Evolutionary conservation across 2,113 vertebrate genomes (phyloP), one percentile per base, ranked within the genome.

Genomic region (Tragulus kanchil): DNA sequence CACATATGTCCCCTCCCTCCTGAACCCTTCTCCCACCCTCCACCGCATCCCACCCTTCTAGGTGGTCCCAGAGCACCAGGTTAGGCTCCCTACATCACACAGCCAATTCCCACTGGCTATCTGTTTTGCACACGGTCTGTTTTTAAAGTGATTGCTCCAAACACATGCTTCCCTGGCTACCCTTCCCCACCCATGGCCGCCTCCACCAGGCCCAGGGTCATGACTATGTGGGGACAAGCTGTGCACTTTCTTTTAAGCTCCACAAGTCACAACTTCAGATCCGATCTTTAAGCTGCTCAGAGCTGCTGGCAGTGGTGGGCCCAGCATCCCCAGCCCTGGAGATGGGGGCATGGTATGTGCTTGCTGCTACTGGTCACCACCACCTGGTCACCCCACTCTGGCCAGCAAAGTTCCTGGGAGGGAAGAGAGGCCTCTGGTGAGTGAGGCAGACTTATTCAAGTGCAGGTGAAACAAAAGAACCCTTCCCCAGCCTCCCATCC

Each of bases 191-290:
- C 87, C 1, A 4, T 62, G 52, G 52, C 61, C 85, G 12, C n/a
- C 54, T 17, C 52, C 21, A 28, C 79, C 25, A 31, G 42, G 48
- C 19, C 65, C n/a, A 64, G 56, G 31, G 36, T 62, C 9, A 8
- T 4, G 3, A n/a, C 42, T 10, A 5, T 15, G 19, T 45, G 10
- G 56, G 62, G 26, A 75, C 5, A 28, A 28, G n/a, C 52, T 52
- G 0, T 45, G 13, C 75, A 6, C 48, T 61, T 12, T 36, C 52
- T 89, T 81, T 82, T n/a, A 50, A 84, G 58, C 28, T 98, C 85
- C 82, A 21, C 81, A 56, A 98, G 84, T 94, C 86, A n/a, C 56
- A 92, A 59, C 77, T 87, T 97, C 97, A 86, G 97, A 90, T 96
- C 94, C 78, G 73, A 85, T 98, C 94, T 77, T 95, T 97, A 89